These are phyloP conservation scores for Python bivittatus DNA, from an alignment of 2,113 vertebrate genomes.

Conservation along the genomic window DNA sequence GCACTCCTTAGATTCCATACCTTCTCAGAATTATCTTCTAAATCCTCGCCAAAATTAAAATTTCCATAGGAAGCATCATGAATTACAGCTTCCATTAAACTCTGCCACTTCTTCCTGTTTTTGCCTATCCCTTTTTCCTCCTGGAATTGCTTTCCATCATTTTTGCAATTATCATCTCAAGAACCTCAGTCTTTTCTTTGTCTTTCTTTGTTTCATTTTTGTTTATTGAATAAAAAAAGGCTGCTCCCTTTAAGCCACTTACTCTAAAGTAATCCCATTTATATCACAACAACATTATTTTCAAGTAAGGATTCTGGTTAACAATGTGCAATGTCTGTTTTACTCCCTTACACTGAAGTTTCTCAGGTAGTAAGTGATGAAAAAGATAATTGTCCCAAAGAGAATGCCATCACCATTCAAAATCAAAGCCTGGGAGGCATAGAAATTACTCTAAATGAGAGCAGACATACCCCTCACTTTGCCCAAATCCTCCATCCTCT, in stretches of 20 bases:
- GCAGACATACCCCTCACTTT: neutral
- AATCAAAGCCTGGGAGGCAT: neutral
- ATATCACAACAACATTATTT: neutral
- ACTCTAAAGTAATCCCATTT: neutral
- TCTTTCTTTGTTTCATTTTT: neutral
- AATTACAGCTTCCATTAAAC: slow-evolving; percentile 37
- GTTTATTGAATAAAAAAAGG: neutral
- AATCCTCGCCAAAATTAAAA: slow-evolving; percentile 49
- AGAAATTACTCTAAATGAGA: neutral
- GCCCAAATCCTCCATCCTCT: neutral
- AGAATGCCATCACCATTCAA: neutral
- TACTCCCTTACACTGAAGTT: neutral
- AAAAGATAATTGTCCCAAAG: neutral
- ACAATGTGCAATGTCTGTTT: neutral
- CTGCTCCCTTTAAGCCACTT: neutral
- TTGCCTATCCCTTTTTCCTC: slow-evolving; percentile 1
- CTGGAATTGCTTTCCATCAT: slow-evolving; percentile 25
- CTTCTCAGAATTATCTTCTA: slow-evolving; percentile 37
- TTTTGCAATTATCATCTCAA: slow-evolving; percentile 10
- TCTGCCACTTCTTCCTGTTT: slow-evolving; percentile 13
- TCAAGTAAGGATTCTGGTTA: neutral
- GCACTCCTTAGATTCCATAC: slow-evolving; percentile 35
- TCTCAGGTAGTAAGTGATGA: neutral
- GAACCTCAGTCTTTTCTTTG: neutral
- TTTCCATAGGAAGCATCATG: slow-evolving; percentile 45